Percentiles rank a stretch among this genome's conserved stretches.
Conservation (phyloP, 2,888 invertebrate genomes). For the Diplazon laetatorius region DNA sequence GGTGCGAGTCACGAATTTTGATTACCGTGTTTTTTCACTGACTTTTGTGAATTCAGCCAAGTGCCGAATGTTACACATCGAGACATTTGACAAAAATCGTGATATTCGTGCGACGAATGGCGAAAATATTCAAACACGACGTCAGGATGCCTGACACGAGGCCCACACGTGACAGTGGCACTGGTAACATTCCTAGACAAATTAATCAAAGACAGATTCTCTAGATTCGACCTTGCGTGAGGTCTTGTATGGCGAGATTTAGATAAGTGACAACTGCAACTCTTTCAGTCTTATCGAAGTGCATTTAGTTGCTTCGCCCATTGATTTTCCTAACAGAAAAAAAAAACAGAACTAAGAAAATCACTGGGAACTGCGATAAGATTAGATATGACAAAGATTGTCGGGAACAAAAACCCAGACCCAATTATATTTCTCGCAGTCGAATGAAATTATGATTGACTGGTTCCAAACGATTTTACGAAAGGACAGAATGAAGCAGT, state of each 20-base stretch:
- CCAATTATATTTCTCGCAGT: background rate
- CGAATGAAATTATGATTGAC: too few species aligned
- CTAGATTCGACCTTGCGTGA: too few species aligned
- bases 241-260: too few species aligned
- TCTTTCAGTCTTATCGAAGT: too few species aligned
- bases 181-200: too few species aligned
- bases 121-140: background rate
- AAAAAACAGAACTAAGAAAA: slow-evolving; percentile 8
- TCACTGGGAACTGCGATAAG: background rate
- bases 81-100: too few species aligned
- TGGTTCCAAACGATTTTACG: too few species aligned
- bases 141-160: slow-evolving; percentile 24
- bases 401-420: too few species aligned
- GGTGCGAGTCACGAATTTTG: slow-evolving; percentile 58
- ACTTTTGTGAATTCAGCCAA: slow-evolving; percentile 45
- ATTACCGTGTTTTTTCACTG: slow-evolving; percentile 37
- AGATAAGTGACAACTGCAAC: too few species aligned
- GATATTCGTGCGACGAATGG: background rate
- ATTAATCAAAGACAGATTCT: too few species aligned
- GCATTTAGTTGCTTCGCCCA: background rate
- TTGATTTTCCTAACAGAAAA: background rate
- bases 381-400: too few species aligned
- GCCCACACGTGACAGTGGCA: background rate
- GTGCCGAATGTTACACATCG: slow-evolving; percentile 17
- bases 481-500: too few species aligned